Evolutionary conservation across 2,888 invertebrate genomes (phyloP), one percentile per base, ranked within the genome.

Genomic region (Dicroscelio sp.): DNA sequence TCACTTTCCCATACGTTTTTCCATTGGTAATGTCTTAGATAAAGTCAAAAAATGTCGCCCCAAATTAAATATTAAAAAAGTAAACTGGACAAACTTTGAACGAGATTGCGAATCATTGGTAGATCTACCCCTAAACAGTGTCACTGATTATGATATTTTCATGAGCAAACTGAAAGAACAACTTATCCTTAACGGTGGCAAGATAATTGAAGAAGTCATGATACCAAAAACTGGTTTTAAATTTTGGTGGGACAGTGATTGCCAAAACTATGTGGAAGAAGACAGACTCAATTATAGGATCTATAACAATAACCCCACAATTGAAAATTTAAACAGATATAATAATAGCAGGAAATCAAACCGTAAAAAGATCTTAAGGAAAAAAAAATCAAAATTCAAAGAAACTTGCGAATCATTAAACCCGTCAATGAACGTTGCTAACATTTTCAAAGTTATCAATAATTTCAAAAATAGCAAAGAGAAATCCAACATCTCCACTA

Each of bases 211-310:
- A 6, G 5, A 63, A 27, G 27, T 63, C 5, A 20, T 20, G 12
- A 55, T 55, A 20, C 73, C 73, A 3, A 48, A n/a, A 30, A 73
- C 17, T 52, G 73, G 73, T 52, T 73, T 76, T 35, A 60, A 60
- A 27, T 78, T 35, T 55, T 78, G 78, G 78, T 78, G 78, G 78
- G 78, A 78, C 20, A 27, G 38, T 5, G 78, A 78, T 12, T 78
- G 78, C 25, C 33, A 60, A 12, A 23, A 73, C 4, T 20, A 4
- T 14, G 23, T 52, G 5, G 31, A 48, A 2, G 52, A 73, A 52
- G 31, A 73, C 31, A 73, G n/a, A 30, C 5, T 52, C 27, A 52
- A 52, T 30, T 73, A 52, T 52, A 27, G 10, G 20, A 27, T 5
- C 4, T 73, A 30, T 31, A 27, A 30, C 17, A 27, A 73, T 30